Base-by-base conservation (phyloP, 2,797 vertebrate species). In the Sebastes glaucus region DNA sequence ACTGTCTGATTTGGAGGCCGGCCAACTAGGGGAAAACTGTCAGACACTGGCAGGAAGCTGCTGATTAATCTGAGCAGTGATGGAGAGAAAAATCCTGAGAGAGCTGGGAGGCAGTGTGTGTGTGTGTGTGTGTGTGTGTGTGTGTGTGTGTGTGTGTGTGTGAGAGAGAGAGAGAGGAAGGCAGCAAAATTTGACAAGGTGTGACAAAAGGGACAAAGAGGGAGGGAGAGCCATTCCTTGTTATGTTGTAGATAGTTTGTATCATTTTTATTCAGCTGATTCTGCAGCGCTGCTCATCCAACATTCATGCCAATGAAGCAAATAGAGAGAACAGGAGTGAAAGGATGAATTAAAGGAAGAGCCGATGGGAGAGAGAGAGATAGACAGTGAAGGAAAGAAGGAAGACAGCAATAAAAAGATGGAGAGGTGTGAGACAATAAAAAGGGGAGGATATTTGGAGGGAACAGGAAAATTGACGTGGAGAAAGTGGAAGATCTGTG, bases 41-140 rank as follows among this genome's bases (percentile, higher is more conserved):
- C 88, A 90, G 88, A 87, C 81, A 61, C 80, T 80, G 69, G 76
- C 84, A 89, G 84, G 81, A 89, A 88, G 85, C 89, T 84, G 78
- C 87, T 89, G 89, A 90, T 89, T 89, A 88, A 89, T 89, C 88
- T 81, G 87, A 89, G 84, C 85, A 87, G 78, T 71, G 84, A 90
- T 87, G 81, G 90, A 89, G 84, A 83, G 77, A 83, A 75, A 20
- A n/a, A 70, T 62, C 82, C 85, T 22, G 59, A 60, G 83, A 84
- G 83, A 78, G 63, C 83, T 30, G 49, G 13, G 63, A 82, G 53
- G 52, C 14, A 16, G 75, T 61, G 57, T 42, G 38, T 42, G 38
- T 42, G 38, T 42, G 13, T 38, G 53, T 46, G 65, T 27, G 25
- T 55, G 71, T 16, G 56, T 14, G 35, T 38, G 35, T 38, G 35